phyloP scores from a whole-genome alignment of 2,797 vertebrate species.

The Mormyrus proboscirostris region DNA sequence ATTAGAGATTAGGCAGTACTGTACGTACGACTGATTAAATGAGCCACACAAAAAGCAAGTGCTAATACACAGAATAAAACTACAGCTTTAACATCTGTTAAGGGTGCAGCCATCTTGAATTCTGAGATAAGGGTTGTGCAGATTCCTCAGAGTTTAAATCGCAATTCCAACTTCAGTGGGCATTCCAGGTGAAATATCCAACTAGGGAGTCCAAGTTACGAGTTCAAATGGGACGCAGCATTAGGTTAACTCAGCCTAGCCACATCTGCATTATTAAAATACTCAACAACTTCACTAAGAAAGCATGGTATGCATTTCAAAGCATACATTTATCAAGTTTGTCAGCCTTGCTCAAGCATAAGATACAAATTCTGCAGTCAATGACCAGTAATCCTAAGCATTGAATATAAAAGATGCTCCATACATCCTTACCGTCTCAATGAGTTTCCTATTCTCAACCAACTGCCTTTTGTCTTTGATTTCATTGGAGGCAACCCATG shows the following conservation, averaged over 20 bases:
- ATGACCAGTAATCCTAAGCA: not conserved
- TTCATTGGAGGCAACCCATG: constrained; percentile 75
- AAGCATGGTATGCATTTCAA: not conserved
- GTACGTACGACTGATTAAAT: not conserved
- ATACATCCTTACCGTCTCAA: constrained; percentile 61
- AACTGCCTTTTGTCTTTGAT: constrained; percentile 78
- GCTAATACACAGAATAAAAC: not conserved
- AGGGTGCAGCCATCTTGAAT: not conserved
- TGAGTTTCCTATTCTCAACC: constrained; percentile 73
- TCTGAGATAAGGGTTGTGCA: not conserved
- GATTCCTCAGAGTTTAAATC: not conserved
- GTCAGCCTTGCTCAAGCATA: not conserved
- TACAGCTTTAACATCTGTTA: not conserved
- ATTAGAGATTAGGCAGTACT: too few relatives aligned
- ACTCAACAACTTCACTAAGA: not conserved
- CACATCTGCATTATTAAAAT: not conserved
- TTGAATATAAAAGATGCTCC: not conserved
- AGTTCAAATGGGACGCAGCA: not conserved
- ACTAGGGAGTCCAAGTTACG: not conserved
- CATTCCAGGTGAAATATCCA: not conserved
- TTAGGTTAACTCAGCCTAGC: not conserved
- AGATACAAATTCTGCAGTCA: not conserved
- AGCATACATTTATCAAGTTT: not conserved
- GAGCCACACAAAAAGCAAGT: not conserved
- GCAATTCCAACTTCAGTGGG: not conserved